A percentile compares a stretch with the other conserved stretches of the same genome.
These are phyloP conservation scores for Nanger granti DNA, from an alignment of 2,113 vertebrate species.

Conservation along the genomic window DNA sequence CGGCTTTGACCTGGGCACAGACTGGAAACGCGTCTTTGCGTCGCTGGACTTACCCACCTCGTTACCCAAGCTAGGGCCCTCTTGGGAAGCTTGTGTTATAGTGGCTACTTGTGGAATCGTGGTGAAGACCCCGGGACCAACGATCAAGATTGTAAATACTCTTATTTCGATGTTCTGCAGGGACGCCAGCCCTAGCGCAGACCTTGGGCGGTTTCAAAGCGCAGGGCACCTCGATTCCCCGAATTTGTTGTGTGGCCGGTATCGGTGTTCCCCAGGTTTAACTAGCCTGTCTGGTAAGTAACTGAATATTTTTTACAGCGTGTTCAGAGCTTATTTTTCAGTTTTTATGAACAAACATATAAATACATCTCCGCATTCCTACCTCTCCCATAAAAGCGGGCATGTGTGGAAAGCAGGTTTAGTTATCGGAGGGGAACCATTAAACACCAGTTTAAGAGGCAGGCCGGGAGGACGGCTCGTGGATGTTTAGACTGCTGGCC, in stretches of 20 bases:
- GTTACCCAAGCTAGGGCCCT: background rate
- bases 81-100: background rate
- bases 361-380: constrained; percentile 70
- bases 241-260: constrained; percentile 2
- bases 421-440: constrained; percentile 73
- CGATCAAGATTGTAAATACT: background rate
- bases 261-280: constrained; percentile 44
- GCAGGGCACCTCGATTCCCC: constrained; percentile 20
- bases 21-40: background rate
- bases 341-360: constrained; percentile 75
- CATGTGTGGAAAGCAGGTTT: constrained; percentile 69
- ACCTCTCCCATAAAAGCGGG: constrained; percentile 64
- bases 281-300: constrained; percentile 76
- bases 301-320: constrained; percentile 78
- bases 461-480: constrained; percentile 59
- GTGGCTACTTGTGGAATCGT: background rate
- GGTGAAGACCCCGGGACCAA: background rate
- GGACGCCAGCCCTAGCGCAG: constrained; percentile 6
- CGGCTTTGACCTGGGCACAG: background rate
- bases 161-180: constrained; percentile 16
- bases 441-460: constrained; percentile 69
- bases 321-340: constrained; percentile 76
- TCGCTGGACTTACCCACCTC: background rate
- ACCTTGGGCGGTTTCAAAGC: background rate
- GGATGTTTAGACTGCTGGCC: constrained; percentile 66